Percentiles rank a stretch among this genome's conserved stretches.
These are phyloP conservation scores for Sinocyclocheilus maitianheensis DNA, from an alignment of 2,113 vertebrate genomes.

Conservation along the genomic window DNA sequence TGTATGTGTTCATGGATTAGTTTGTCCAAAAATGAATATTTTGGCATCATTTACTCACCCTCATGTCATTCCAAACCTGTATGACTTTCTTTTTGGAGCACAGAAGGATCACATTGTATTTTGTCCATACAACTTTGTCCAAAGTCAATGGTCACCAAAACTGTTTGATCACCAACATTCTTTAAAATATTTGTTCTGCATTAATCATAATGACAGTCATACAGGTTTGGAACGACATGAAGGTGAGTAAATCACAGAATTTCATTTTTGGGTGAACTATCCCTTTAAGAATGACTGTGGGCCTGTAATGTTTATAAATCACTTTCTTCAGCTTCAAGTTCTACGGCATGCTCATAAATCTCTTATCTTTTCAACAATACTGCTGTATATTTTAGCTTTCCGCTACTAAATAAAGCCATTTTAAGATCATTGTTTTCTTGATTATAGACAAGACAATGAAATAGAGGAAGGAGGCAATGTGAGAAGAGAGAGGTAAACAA, in stretches of 20 bases:
- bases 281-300: background rate
- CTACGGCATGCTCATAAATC: background rate
- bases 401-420: background rate
- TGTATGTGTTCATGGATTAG: background rate
- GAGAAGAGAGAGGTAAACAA: background rate
- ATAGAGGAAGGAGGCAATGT: background rate
- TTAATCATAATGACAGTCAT: background rate
- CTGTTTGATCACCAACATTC: background rate
- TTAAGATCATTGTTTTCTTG: background rate
- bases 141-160: background rate
- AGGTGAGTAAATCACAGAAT: background rate
- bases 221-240: background rate
- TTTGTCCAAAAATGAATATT: background rate
- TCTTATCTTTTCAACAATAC: background rate
- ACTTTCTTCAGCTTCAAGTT: background rate
- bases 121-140: background rate
- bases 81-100: background rate
- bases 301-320: background rate
- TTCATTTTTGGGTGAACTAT: background rate
- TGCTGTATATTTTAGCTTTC: background rate
- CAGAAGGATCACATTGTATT: background rate
- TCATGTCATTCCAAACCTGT: background rate
- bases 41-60: background rate
- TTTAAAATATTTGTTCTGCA: background rate
- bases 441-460: background rate